Percentiles rank a stretch among this genome's conserved stretches.
phyloP scores from a whole-genome alignment of 2,113 vertebrate species.

The Salvator merianae region DNA sequence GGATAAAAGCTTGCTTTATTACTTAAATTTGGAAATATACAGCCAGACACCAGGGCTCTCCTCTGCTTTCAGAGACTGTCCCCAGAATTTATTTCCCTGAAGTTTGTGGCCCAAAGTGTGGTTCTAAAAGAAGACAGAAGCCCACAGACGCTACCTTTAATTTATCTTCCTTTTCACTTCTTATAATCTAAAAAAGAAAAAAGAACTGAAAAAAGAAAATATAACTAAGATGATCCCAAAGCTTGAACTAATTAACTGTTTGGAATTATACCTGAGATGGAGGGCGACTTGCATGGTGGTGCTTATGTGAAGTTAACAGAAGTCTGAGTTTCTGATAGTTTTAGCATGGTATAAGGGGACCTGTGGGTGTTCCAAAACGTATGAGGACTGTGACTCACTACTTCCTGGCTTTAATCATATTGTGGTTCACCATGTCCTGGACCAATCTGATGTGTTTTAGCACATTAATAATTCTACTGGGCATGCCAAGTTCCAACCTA shows the following conservation, averaged over 20 bases:
- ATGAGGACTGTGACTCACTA: not conserved
- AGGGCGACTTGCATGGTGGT: not conserved
- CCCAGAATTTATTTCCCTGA: not conserved
- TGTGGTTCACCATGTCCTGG: not conserved
- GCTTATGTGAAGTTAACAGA: not conserved
- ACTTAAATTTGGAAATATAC: not conserved
- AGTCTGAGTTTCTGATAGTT: not conserved
- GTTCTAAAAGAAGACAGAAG: not conserved
- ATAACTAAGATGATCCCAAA: not conserved
- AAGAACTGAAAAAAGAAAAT: not conserved
- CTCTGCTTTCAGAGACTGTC: not conserved
- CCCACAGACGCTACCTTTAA: not conserved
- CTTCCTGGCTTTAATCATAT: not conserved
- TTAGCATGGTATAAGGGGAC: not conserved
- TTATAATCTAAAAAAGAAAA: not conserved
- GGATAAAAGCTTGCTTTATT: not conserved
- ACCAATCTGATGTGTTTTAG: not conserved
- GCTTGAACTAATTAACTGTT: not conserved
- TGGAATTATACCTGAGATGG: not conserved
- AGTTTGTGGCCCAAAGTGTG: not conserved
- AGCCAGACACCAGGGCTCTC: not conserved
- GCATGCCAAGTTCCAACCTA: not conserved
- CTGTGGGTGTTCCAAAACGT: not conserved
- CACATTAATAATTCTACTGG: not conserved
- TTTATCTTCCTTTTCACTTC: not conserved